Evolutionary conservation across 2,113 vertebrate genomes (phyloP), one percentile per base, ranked within the genome.

Genomic region (Hyperopisus bebe): DNA sequence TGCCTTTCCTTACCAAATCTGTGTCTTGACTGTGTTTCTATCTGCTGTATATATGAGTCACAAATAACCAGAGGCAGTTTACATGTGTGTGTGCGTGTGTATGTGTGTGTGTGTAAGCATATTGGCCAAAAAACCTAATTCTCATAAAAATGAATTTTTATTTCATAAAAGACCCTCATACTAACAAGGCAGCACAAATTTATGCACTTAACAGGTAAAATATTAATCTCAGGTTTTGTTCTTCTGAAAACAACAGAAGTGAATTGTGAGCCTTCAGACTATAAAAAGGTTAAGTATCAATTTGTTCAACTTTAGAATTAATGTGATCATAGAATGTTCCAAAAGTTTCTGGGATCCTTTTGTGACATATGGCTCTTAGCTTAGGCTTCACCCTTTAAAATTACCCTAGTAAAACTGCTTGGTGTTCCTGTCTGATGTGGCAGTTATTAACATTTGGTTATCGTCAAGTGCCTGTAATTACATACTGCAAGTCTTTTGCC

Each of bases 381-480:
- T 21, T n/a, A 83, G 42, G 13, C 35, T 19, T 66, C 0, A n/a
- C 77, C 4, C 48, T 80, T 80, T 46, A 31, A 83, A 83, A 58
- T 19, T 13, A 46, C 51, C 24, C 24, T 10, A 53, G 48, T 42
- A 27, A 89, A 47, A 27, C 17, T 77, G 42, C 27, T 77, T 24
- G 10, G 62, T 10, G 11, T 77, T 89, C 62, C 66, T 80, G 44
- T 80, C 46, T 77, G 44, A 50, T 50, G 10, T n/a, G 46, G 50
- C 80, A 35, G 50, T 35, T 44, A 89, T 89, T 89, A 80, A 66
- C 80, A 48, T 35, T 66, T 44, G 62, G 89, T 88, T 90, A 86
- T 70, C 80, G 7, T 77, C 58, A 42, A 83, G 89, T 89, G 31
- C 42, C 87, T 87, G 89, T 88, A 88, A 88, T 88, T 84, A 47